A percentile compares a stretch with the other conserved stretches of the same genome.
Evolutionary conservation across 2,888 invertebrate genomes (phyloP).

Genomic region (Leptura quadrifasciata): DNA sequence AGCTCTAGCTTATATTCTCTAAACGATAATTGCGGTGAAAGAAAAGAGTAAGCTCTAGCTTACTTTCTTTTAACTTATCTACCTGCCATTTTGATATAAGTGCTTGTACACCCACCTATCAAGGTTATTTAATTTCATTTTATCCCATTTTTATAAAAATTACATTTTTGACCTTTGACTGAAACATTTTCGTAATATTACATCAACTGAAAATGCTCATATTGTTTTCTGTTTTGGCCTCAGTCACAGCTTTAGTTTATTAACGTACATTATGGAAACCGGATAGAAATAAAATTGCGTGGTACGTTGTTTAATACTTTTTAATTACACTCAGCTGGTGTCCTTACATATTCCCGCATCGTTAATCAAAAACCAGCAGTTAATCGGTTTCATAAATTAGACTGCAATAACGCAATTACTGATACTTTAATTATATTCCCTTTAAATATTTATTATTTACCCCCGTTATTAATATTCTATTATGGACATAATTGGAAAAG

Average conservation of each 20-base stretch:
- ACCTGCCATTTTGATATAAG: too few species aligned
- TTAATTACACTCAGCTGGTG: constrained; percentile 5
- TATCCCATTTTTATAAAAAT: too few species aligned
- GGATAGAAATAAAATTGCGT: constrained; percentile 11
- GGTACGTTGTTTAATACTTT: constrained; percentile 6
- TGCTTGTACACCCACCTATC: too few species aligned
- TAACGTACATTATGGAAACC: background rate
- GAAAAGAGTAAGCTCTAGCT: too few species aligned
- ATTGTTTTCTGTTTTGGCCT: background rate
- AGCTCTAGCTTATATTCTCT: too few species aligned
- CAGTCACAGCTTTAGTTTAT: background rate
- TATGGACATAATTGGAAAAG: constrained; percentile 49
- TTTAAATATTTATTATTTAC: background rate
- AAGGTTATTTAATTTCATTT: too few species aligned
- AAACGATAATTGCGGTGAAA: too few species aligned
- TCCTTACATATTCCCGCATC: background rate
- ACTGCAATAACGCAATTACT: background rate
- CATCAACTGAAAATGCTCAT: background rate
- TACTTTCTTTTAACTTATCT: too few species aligned
- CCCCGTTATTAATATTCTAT: constrained; percentile 1
- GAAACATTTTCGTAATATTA: too few species aligned
- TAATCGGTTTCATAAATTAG: constrained; percentile 20
- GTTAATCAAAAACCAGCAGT: constrained; percentile 14
- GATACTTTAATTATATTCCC: background rate
- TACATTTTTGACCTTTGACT: too few species aligned